Percentiles rank a stretch among this genome's conserved stretches.
Evolutionary conservation across 2,113 vertebrate genomes (phyloP).

Genomic region (Otolemur garnettii): DNA sequence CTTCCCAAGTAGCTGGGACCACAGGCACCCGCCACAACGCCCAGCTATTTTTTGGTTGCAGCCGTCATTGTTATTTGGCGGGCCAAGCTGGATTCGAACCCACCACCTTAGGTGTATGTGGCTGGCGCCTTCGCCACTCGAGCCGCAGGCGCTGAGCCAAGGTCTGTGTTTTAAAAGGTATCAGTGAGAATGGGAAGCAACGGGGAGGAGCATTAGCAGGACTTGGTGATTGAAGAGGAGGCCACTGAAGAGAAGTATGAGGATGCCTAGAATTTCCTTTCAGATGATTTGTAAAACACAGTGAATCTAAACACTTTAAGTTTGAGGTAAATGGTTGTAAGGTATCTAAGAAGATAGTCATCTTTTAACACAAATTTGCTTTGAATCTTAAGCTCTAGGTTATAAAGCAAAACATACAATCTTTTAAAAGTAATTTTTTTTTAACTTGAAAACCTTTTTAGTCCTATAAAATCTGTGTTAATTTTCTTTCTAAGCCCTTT

Average conservation of each 20-base stretch:
- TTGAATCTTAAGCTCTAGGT: background rate
- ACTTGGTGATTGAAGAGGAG: background rate
- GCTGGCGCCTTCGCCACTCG: too few species aligned
- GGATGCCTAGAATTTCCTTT: background rate
- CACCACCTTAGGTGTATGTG: too few species aligned
- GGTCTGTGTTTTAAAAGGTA: background rate
- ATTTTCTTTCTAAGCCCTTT: conserved; percentile 12
- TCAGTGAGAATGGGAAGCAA: background rate
- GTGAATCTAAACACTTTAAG: background rate
- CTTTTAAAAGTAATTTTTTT: background rate
- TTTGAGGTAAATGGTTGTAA: background rate
- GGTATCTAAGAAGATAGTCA: background rate
- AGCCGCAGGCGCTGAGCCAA: too few species aligned
- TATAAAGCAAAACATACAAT: background rate
- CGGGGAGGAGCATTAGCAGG: background rate
- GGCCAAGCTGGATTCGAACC: too few species aligned
- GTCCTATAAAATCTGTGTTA: background rate
- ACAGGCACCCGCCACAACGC: too few species aligned
- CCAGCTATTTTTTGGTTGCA: too few species aligned
- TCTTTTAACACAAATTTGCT: background rate
- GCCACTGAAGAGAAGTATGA: background rate
- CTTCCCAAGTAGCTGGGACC: too few species aligned
- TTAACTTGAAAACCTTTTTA: background rate
- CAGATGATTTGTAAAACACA: background rate
- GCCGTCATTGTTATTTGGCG: too few species aligned